Percentiles rank a stretch among this genome's conserved stretches.
These are phyloP conservation scores for Polydrusus tereticollis DNA, from an alignment of 2,888 invertebrate genomes.

Conservation along the genomic window DNA sequence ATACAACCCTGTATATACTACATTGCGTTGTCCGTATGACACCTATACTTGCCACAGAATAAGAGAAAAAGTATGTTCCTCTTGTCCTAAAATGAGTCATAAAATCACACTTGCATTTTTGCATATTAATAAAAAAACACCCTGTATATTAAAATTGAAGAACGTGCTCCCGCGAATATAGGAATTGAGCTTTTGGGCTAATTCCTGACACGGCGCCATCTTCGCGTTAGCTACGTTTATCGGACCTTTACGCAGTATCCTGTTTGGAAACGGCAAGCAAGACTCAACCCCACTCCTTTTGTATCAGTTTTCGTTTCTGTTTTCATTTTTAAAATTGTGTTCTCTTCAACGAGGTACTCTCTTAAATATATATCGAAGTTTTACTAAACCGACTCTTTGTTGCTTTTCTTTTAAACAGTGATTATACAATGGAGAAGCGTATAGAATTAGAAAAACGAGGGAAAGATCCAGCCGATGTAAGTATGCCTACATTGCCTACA, in stretches of 20 bases:
- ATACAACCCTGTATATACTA: too few species aligned
- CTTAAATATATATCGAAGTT: neutral
- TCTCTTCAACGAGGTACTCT: neutral
- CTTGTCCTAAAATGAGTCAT: too few species aligned
- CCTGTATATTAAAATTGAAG: too few species aligned
- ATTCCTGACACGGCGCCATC: too few species aligned
- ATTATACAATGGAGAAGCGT: slow-evolving; percentile 86
- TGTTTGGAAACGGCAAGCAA: neutral
- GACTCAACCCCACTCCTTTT: slow-evolving; percentile 3
- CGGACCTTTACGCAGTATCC: neutral
- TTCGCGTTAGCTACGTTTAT: neutral
- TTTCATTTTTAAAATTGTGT: slow-evolving; percentile 7
- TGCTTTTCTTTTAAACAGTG: neutral
- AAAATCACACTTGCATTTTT: too few species aligned
- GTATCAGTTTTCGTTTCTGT: slow-evolving; percentile 7
- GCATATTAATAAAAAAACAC: too few species aligned
- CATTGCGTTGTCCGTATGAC: too few species aligned
- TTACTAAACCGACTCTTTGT: neutral
- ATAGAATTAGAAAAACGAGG: slow-evolving; percentile 95
- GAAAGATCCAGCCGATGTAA: slow-evolving; percentile 90
- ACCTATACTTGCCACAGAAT: too few species aligned
- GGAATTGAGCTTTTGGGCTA: too few species aligned
- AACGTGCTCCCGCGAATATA: too few species aligned
- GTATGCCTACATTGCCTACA: slow-evolving; percentile 60
- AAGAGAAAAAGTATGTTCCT: too few species aligned